These are phyloP conservation scores for Chelonus insularis DNA, from an alignment of 1,140 invertebrate genomes.

Conservation along the genomic window DNA sequence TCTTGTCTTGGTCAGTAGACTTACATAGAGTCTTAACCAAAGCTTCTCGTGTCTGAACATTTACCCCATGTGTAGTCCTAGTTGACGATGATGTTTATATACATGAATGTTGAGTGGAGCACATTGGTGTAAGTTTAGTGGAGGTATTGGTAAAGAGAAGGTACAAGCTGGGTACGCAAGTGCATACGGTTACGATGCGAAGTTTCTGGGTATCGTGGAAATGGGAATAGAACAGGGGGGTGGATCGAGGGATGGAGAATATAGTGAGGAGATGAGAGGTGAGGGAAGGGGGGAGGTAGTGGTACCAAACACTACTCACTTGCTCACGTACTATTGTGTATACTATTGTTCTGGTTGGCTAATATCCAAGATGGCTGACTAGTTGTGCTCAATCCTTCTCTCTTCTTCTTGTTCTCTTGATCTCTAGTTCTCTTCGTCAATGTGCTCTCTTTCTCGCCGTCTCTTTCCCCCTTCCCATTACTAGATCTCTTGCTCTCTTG, in stretches of 20 bases:
- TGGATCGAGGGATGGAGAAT: constrained; percentile 28
- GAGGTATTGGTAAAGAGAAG: constrained; percentile 21
- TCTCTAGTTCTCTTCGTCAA: not conserved
- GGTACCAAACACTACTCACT: constrained; percentile 49
- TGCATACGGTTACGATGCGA: constrained; percentile 16
- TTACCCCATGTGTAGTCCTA: too few species aligned
- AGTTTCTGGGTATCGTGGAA: constrained; percentile 17
- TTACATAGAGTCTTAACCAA: too few species aligned
- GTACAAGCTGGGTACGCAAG: constrained; percentile 18
- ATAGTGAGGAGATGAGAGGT: constrained; percentile 25
- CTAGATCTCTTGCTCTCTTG: constrained; percentile 1
- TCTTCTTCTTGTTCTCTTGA: constrained; percentile 4
- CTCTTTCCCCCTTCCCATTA: constrained; percentile 3
- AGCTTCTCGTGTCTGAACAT: too few species aligned
- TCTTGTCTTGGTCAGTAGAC: too few species aligned
- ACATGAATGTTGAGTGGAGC: not conserved
- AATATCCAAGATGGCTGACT: constrained; percentile 59
- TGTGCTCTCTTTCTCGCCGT: not conserved
- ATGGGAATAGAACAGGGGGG: constrained; percentile 22
- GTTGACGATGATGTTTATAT: not conserved
- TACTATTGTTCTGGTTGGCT: constrained; percentile 60
- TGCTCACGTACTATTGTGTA: constrained; percentile 56
- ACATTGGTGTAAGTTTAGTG: constrained; percentile 12
- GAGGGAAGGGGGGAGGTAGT: constrained; percentile 31
- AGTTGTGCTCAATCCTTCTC: constrained; percentile 45